Conservation (phyloP, 2,113 vertebrate species). For the Oreochromis spilurus region DNA sequence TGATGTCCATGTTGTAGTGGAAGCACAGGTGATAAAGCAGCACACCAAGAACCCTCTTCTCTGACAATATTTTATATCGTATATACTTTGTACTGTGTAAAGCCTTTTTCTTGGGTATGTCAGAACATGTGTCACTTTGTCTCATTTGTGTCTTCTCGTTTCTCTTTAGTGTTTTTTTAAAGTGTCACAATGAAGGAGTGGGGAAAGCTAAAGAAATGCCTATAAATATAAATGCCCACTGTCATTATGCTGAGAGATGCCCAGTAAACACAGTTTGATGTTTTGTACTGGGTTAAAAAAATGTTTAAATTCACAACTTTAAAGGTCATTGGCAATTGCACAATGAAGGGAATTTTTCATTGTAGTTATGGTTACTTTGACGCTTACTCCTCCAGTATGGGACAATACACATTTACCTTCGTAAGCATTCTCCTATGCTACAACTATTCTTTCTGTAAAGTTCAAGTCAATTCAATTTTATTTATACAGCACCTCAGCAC, state of each 20-base stretch:
- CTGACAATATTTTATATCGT: not conserved
- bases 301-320: not conserved
- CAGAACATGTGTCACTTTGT: constrained; percentile 23
- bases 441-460: not conserved
- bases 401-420: not conserved
- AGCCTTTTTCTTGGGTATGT: constrained; percentile 3
- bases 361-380: not conserved
- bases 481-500: not conserved
- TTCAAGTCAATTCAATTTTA: not conserved
- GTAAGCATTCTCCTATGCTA: not conserved
- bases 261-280: not conserved
- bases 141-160: constrained; percentile 39
- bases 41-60: not conserved
- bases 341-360: not conserved
- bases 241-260: not conserved
- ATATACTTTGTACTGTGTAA: constrained; percentile 13
- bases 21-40: not conserved
- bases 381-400: not conserved
- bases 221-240: not conserved
- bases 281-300: not conserved
- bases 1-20: not conserved
- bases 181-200: not conserved
- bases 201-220: not conserved
- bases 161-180: not conserved
- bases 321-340: not conserved